These are phyloP conservation scores for Embiotoca jacksoni DNA, from an alignment of 2,113 vertebrate genomes.

Conservation along the genomic window DNA sequence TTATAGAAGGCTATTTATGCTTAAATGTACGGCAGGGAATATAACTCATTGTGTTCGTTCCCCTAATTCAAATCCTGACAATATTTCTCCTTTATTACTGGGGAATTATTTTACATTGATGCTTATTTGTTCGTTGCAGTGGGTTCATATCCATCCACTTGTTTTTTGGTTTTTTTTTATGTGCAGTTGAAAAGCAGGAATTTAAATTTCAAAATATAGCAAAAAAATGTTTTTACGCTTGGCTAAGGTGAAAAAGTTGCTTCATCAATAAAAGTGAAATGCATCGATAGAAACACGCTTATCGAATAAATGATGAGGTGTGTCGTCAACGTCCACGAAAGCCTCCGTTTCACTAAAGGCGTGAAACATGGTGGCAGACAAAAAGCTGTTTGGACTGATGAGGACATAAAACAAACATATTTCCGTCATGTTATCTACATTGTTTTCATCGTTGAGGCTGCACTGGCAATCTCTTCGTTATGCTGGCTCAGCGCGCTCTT, in stretches of 20 bases:
- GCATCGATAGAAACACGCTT: not conserved
- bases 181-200: too few relatives aligned
- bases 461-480: too few relatives aligned
- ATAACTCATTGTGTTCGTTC: not conserved
- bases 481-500: too few relatives aligned
- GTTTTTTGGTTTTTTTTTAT: not conserved
- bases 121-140: not conserved
- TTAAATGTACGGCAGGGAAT: conserved; percentile 7
- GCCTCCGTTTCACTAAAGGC: too few relatives aligned
- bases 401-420: too few relatives aligned
- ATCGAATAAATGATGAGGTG: not conserved
- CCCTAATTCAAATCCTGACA: not conserved
- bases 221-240: not conserved
- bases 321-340: too few relatives aligned
- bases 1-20: not conserved
- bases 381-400: too few relatives aligned
- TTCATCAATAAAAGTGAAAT: not conserved
- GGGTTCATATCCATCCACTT: not conserved
- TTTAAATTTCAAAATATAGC: not conserved
- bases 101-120: not conserved
- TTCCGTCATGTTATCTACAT: too few relatives aligned
- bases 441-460: too few relatives aligned
- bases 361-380: too few relatives aligned
- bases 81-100: not conserved
- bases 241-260: not conserved